Evolutionary conservation across 2,888 invertebrate species (phyloP), one percentile per base, ranked within the genome.

Genomic region (Tanypteryx hageni): DNA sequence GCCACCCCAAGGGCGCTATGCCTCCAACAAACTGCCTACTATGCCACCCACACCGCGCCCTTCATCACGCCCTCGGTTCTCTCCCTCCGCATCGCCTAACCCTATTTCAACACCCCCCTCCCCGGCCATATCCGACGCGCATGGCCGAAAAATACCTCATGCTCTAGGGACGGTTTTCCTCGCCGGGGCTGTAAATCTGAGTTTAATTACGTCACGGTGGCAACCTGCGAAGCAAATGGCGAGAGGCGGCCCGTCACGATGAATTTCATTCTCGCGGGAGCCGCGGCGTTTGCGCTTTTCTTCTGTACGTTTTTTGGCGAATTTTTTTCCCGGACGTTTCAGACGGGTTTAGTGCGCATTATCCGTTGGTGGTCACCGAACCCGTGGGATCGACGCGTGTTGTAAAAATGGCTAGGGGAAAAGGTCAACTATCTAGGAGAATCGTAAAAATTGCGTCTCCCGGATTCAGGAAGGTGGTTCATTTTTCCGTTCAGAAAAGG

Each of bases 171-270:
- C 22, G 68, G 44, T 44, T 44, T 44, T 44, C 44, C 44, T 68
- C 68, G 14, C 64, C 64, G 64, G 14, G 68, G n/a, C 76, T 27
- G 22, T 76, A 76, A 76, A 76, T 76, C 76, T 11, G 76, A 76
- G 76, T 76, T 76, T 76, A 76, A 76, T 76, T 76, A 76, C 76
- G 27, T 76, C 76, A 76, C 76, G 76, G 22, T 76, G 22, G 68
- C 13, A n/a, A 22, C 68, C 9, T 68, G 22, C 76, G 27, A 27
- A 76, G 76, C 76, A 76, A 76, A 76, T 76, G 27, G 22, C 76
- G 27, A 13, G 22, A 76, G 76, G 27, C 76, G 22, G 10, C n/a
- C 22, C 68, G 68, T n/a, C n/a, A 22, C 76, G 76, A 76, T 76
- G 27, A 76, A 76, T 76, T 76, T 76, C 76, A 76, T 27, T 76